A percentile compares a stretch with the other conserved stretches of the same genome.
These are phyloP conservation scores for Ceraclea dissimilis DNA, from an alignment of 2,888 invertebrate genomes.

Conservation along the genomic window DNA sequence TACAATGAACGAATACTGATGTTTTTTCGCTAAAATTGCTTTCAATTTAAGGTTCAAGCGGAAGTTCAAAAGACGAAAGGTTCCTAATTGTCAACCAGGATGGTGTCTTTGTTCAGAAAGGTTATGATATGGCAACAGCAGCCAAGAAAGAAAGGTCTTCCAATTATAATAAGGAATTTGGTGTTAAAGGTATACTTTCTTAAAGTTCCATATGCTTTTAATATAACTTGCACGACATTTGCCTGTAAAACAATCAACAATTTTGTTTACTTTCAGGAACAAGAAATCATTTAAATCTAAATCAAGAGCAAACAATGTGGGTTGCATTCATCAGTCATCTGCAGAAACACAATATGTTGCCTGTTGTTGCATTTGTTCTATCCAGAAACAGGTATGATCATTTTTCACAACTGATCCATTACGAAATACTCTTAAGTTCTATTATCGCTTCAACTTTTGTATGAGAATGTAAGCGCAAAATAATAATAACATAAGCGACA, in stretches of 20 bases:
- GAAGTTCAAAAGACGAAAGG: slow-evolving; percentile 65
- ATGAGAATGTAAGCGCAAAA: too few species aligned
- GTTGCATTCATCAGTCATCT: slow-evolving; percentile 77
- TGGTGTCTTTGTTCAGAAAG: slow-evolving; percentile 61
- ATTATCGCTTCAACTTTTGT: too few species aligned
- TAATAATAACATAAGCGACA: too few species aligned
- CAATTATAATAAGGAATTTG: slow-evolving; percentile 40
- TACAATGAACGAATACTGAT: too few species aligned
- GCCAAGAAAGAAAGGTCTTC: slow-evolving; percentile 23
- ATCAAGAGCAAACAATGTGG: slow-evolving; percentile 79
- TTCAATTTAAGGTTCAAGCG: slow-evolving; percentile 49
- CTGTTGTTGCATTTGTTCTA: slow-evolving; percentile 90
- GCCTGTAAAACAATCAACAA: background rate
- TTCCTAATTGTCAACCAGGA: slow-evolving; percentile 75
- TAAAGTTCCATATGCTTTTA: too few species aligned
- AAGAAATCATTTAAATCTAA: slow-evolving; percentile 42
- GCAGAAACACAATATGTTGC: slow-evolving; percentile 72
- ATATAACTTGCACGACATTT: background rate
- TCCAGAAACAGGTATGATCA: slow-evolving; percentile 69
- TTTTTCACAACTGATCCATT: background rate
- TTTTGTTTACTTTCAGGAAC: slow-evolving; percentile 31
- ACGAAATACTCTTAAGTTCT: background rate
- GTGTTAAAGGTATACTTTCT: slow-evolving; percentile 38
- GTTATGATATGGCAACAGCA: slow-evolving; percentile 48
- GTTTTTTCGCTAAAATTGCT: too few species aligned